Base-by-base conservation (phyloP, 2,797 vertebrate species). In the Pseudotriccus pelzelni region DNA sequence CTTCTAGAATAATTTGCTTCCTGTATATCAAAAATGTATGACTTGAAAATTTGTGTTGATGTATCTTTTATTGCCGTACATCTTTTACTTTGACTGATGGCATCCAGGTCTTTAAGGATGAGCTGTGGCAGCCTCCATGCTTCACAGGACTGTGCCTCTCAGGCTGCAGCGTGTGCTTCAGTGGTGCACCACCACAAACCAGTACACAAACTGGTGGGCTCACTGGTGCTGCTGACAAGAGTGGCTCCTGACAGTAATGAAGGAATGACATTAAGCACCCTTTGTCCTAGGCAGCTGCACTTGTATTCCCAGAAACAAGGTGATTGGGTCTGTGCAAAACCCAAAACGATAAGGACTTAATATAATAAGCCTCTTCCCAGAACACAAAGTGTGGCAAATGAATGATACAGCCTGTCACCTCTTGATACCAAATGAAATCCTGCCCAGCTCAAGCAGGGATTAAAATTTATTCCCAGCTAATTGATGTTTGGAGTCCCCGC, bases 391-490 rank as follows among this genome's bases (percentile, higher is more conserved):
- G 69, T 86, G 87, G 79, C 88, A 93, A 93, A 85, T 76, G 50
- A 91, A 88, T 3, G 17, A 89, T 84, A 68, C 84, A 91, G 84
- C 25, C 87, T 93, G 82, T 86, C 89, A 94, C 87, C 84, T 90
- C 89, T 96, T 72, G 92, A 94, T 89, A 96, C 73, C 69, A 52
- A 92, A 80, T n/a, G 66, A 93, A 96, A 92, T 90, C 69, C 82
- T 92, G 68, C 62, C 79, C 4, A 12, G 82, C 76, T 87, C 72
- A 92, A 62, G 62, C 16, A 89, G 73, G 79, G 84, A 93, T 95
- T 94, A 92, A 95, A 93, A 91, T 89, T 89, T 91, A 93, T 93
- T 94, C 91, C 89, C 59, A 56, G 86, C 74, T 96, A 96, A 96
- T 89, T 94, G 96, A 87, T 89, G 86, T 87, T 84, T 89, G 75